Base-by-base conservation (phyloP, 2,888 invertebrate genomes). In the Matsumyia berberina region DNA sequence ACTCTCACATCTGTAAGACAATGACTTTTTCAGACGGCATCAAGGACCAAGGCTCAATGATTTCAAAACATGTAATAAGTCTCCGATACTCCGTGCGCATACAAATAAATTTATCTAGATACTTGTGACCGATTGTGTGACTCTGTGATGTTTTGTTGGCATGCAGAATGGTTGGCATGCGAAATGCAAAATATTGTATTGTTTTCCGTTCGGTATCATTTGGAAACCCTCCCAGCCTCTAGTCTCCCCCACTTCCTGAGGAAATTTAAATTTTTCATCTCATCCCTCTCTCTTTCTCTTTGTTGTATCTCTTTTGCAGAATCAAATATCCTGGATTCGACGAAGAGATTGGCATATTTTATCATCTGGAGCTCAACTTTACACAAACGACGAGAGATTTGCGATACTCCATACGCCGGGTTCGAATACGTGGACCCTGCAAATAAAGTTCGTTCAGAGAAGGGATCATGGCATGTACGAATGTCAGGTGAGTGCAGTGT, bases 381-480 rank as follows among this genome's bases (percentile, higher is more conserved):
- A 97, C 93, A 97, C 97, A 88, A 97, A 96, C 92, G 97, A 97
- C 92, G 97, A 97, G 91, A 94, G 96, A 88, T 96, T 96, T 91
- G 93, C 93, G 93, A 95, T 95, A 87, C 93, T 97, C 86, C 97
- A 97, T 92, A 94, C 95, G 87, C 97, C 97, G 90, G 96, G 97
- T 67, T 96, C 97, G 35, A 97, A 97, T 92, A 97, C 97, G 92
- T 98, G 97, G 97, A 97, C 96, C 64, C 93, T 98, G 88, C 97
- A 97, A 93, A 97, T 98, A 92, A 97, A 97, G 93, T 98, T 96
- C 92, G 97, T 97, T 87, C 97, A 97, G 92, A 96, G 96, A 90
- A 94, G 97, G 90, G 97, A 98, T 93, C 97, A 97, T 90, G 98
- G 98, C 88, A 96, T 97, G 86, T 98, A 98, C 93, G 97, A 97